Evolutionary conservation across 2,888 invertebrate species (phyloP).

Genomic region (Meteorus colon): DNA sequence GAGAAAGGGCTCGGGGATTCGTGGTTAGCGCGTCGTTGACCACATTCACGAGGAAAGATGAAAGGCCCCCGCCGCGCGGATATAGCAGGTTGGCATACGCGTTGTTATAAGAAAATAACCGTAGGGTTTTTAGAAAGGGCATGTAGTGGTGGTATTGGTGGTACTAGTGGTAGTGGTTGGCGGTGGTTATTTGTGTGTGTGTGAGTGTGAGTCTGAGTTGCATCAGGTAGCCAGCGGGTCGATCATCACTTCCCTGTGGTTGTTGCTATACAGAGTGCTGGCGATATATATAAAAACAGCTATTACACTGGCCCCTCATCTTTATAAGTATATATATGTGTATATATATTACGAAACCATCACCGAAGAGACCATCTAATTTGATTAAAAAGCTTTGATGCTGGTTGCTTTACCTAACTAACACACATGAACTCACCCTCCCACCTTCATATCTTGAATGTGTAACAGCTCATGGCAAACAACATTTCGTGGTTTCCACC

Average conservation of each 20-base stretch:
- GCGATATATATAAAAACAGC: constrained; percentile 52
- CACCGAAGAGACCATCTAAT: constrained; percentile 63
- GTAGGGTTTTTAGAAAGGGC: constrained; percentile 1
- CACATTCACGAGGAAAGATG: constrained; percentile 24
- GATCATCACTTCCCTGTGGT: constrained; percentile 49
- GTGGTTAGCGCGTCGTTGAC: constrained; percentile 15
- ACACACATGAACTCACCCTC: constrained; percentile 16
- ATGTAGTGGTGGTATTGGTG: neutral
- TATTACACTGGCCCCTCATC: constrained; percentile 55
- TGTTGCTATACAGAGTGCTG: constrained; percentile 41
- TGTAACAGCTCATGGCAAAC: constrained; percentile 40
- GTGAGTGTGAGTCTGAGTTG: constrained; percentile 5
- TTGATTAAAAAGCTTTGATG: constrained; percentile 63
- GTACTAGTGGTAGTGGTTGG: neutral
- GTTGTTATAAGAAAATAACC: constrained; percentile 25
- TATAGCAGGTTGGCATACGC: neutral
- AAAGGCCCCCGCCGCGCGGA: constrained; percentile 17
- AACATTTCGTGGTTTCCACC: constrained; percentile 44
- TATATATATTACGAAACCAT: constrained; percentile 49
- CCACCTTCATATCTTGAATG: constrained; percentile 2
- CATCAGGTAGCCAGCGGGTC: constrained; percentile 41
- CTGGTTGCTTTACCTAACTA: constrained; percentile 38
- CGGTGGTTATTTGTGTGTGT: constrained; percentile 13
- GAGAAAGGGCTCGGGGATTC: constrained; percentile 3
- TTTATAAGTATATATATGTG: constrained; percentile 25